Evolutionary conservation across 2,888 invertebrate species (phyloP).

Genomic region (Dryomyza anilis): DNA sequence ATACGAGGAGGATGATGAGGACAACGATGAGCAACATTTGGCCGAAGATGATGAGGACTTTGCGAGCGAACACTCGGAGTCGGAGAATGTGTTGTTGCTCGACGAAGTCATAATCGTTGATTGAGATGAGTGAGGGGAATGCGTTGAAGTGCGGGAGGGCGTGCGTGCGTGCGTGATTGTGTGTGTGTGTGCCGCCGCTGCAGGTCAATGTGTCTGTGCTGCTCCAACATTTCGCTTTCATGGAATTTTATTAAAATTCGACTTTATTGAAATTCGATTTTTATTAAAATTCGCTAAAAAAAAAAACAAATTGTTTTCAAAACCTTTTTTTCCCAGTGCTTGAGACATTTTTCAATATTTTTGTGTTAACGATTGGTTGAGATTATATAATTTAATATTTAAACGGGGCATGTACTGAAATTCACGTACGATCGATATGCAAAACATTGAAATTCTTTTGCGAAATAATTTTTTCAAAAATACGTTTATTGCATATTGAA

Average conservation of each 20-base stretch:
- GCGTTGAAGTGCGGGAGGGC: neutral
- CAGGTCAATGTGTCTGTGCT: too few species aligned
- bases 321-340: neutral
- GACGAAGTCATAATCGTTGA: slow-evolving; percentile 13
- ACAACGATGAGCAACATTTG: neutral
- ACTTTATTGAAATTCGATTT: neutral
- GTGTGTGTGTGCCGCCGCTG: too few species aligned
- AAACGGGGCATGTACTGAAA: too few species aligned
- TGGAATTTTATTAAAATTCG: neutral
- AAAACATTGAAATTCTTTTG: too few species aligned
- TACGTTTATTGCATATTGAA: too few species aligned
- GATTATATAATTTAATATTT: too few species aligned
- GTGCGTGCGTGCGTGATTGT: too few species aligned
- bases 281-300: neutral
- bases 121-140: neutral
- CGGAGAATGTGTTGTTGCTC: neutral
- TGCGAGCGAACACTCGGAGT: neutral
- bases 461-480: too few species aligned
- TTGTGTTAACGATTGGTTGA: too few species aligned
- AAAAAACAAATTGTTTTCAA: neutral
- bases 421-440: too few species aligned
- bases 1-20: neutral
- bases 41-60: neutral
- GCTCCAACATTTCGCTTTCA: neutral
- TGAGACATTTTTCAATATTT: slow-evolving; percentile 19